phyloP scores from a whole-genome alignment of 2,113 vertebrate genomes.

The Podilymbus podiceps region DNA sequence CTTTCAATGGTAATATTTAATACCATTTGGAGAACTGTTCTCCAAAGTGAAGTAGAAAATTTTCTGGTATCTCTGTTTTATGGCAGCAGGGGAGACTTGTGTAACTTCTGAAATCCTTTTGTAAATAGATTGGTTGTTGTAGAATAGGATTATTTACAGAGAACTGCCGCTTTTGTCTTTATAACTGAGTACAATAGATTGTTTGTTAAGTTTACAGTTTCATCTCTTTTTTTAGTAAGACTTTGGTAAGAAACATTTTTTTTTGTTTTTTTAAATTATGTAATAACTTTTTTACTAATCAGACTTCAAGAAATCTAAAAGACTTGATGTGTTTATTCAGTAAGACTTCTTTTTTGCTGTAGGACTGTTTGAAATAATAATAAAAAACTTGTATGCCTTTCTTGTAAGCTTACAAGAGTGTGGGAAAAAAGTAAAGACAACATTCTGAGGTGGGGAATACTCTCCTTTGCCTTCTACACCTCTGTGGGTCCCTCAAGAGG shows the following conservation, averaged over 20 bases:
- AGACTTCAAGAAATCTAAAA: neutral
- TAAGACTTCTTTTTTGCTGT: neutral
- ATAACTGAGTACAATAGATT: neutral
- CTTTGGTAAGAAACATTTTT: neutral
- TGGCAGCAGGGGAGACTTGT: neutral
- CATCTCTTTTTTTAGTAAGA: neutral
- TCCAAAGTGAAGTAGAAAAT: neutral
- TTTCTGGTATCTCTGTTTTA: neutral
- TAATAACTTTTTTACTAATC: neutral
- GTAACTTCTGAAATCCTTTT: constrained; percentile 44
- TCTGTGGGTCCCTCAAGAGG: neutral
- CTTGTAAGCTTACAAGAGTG: neutral
- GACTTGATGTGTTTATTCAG: neutral
- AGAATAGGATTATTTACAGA: constrained; percentile 51
- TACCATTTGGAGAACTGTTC: neutral
- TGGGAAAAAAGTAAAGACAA: neutral
- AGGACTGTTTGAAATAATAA: neutral
- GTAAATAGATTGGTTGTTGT: constrained; percentile 46
- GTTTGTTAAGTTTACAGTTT: constrained; percentile 37
- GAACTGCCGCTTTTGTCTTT: constrained; percentile 36
- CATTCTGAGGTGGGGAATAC: neutral
- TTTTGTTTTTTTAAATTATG: neutral
- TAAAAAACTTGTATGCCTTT: neutral
- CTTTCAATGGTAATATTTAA: neutral
- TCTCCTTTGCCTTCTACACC: neutral